These are phyloP conservation scores for Homarus gammarus DNA, from an alignment of 2,888 invertebrate genomes.

Conservation along the genomic window DNA sequence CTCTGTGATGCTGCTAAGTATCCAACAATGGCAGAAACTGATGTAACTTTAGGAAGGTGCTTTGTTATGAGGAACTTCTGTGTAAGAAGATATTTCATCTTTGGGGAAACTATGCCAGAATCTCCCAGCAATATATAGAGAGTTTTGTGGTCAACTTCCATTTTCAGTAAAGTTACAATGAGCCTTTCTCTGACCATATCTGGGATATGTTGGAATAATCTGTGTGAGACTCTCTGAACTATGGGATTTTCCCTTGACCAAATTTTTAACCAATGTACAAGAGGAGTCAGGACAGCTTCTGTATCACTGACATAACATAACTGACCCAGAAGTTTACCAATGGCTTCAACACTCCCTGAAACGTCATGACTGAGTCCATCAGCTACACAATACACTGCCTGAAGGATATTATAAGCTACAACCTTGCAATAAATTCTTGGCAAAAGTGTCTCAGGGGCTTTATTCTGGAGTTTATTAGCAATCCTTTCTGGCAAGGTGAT, in stretches of 20 bases:
- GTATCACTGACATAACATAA: conserved; percentile 61
- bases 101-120: conserved; percentile 38
- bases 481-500: conserved; percentile 71
- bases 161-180: conserved; percentile 37
- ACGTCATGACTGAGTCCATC: conserved; percentile 62
- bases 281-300: conserved; percentile 26
- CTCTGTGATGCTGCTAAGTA: conserved; percentile 49
- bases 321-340: conserved; percentile 62
- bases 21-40: conserved; percentile 38
- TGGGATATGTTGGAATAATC: conserved; percentile 52
- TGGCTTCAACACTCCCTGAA: conserved; percentile 52
- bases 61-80: conserved; percentile 60
- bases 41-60: background rate
- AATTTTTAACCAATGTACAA: conserved; percentile 44
- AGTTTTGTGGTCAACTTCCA: conserved; percentile 13
- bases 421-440: conserved; percentile 57
- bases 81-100: conserved; percentile 48
- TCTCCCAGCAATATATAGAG: conserved; percentile 53
- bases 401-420: conserved; percentile 55
- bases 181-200: conserved; percentile 53
- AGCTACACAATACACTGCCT: conserved; percentile 58
- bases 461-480: conserved; percentile 62
- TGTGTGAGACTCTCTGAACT: conserved; percentile 54
- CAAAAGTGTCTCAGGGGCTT: conserved; percentile 39
- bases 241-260: conserved; percentile 44